phyloP scores from a whole-genome alignment of 2,113 vertebrate species.

The Phrynocephalus versicolor region DNA sequence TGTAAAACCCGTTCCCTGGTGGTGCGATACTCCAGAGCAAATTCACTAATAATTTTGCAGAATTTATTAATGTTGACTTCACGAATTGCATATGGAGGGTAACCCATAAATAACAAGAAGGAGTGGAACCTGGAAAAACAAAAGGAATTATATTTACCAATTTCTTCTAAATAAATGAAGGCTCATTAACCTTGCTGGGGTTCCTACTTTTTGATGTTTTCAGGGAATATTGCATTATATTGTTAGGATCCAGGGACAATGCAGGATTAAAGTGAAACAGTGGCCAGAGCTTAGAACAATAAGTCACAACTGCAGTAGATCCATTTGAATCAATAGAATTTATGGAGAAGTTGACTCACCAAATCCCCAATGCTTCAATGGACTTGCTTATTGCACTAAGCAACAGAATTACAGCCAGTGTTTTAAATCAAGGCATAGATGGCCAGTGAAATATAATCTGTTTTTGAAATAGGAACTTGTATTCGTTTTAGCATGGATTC shows the following conservation, averaged over 20 bases:
- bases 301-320: too few species aligned
- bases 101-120: conserved; percentile 95
- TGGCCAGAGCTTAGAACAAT: too few species aligned
- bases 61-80: conserved; percentile 96
- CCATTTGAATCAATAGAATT: too few species aligned
- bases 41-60: conserved; percentile 95
- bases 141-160: not conserved
- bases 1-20: conserved; percentile 94
- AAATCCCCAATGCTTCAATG: too few species aligned
- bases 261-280: not conserved
- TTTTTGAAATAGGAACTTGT: conserved; percentile 17
- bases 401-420: too few species aligned
- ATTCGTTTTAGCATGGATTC: conserved; percentile 48
- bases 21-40: conserved; percentile 96
- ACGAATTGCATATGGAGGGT: conserved; percentile 87
- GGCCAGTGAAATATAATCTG: not conserved
- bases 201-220: not conserved
- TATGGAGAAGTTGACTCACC: too few species aligned
- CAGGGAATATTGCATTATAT: not conserved
- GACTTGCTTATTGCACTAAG: too few species aligned
- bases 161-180: not conserved
- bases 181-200: not conserved
- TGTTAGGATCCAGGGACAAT: not conserved
- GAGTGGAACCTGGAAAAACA: conserved; percentile 88
- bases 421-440: not conserved